Conservation (phyloP, 64 coral and sea anemone genomes). For the Porites australiensis region DNA sequence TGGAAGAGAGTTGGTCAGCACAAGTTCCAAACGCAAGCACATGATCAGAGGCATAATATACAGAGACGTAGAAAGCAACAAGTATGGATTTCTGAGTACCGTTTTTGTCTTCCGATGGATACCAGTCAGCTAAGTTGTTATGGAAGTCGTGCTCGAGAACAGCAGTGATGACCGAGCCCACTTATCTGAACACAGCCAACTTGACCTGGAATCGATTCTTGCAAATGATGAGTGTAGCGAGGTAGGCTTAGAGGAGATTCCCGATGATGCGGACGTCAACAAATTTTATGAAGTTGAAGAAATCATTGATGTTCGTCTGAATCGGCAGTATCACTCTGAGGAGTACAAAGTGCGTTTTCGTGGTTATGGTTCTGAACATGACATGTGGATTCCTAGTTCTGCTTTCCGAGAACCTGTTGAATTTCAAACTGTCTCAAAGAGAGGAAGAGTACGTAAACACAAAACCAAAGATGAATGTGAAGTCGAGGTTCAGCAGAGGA, state of each 20-base stretch:
- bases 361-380: background rate
- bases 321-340: background rate
- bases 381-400: constrained; percentile 31
- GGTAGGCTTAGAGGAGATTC: background rate
- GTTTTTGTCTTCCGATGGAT: background rate
- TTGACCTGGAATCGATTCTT: background rate
- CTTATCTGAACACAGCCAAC: constrained; percentile 12
- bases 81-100: background rate
- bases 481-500: background rate
- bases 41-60: constrained; percentile 1
- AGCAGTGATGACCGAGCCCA: background rate
- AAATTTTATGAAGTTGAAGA: constrained; percentile 13
- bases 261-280: background rate
- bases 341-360: background rate
- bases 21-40: background rate
- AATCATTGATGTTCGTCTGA: constrained; percentile 3
- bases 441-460: background rate
- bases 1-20: constrained; percentile 8
- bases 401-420: constrained; percentile 2
- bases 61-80: constrained; percentile 10
- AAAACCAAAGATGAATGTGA: constrained; percentile 12
- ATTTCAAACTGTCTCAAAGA: background rate
- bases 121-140: background rate
- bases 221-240: background rate
- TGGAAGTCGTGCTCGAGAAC: background rate